Base-by-base conservation (phyloP, 2,888 invertebrate genomes). In the Agonopterix subpropinquella region DNA sequence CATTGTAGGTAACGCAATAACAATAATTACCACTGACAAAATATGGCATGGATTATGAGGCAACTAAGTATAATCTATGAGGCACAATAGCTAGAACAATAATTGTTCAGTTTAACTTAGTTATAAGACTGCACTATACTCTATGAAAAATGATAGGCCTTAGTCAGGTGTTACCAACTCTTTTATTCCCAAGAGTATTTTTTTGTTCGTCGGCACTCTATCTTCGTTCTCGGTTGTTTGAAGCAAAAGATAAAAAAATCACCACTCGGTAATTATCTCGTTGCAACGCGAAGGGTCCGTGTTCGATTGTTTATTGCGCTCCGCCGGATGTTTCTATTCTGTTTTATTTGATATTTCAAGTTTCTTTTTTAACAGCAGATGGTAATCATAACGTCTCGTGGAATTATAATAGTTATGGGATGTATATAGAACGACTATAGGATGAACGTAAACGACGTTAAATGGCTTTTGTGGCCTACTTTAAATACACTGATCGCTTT, bases 281-380 rank as follows among this genome's bases (percentile, higher is more conserved):
- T 67, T 72, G 70, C 69, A 68, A 65, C 65, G 28, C 28, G 69
- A 70, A 73, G 71, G 73, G 73, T 67, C 65, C 54, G 55, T 53
- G 54, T 73, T 76, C 76, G 75, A 80, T 81, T 81, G 79, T 83
- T 83, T 82, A 80, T 85, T 77, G 76, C 75, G 62, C 76, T 66
- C 62, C 63, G 65, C 71, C 79, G 81, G 81, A 84, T 83, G 80
- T 77, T 75, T 69, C 73, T 64, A 65, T 71, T 64, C 65, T 69
- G 59, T 71, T 69, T 64, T 63, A 62, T 65, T 68, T 65, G 59
- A 58, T 58, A 62, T 57, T 66, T 55, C 57, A 55, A 57, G 58
- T 58, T 57, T 59, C 55, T 48, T 49, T 47, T 41, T 36, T 36
- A 48, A 47, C 45, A 37, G 45, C 42, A 42, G 46, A 42, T 45